Base-by-base conservation (phyloP, 1,140 invertebrate genomes). In the Drosophila albomicans region DNA sequence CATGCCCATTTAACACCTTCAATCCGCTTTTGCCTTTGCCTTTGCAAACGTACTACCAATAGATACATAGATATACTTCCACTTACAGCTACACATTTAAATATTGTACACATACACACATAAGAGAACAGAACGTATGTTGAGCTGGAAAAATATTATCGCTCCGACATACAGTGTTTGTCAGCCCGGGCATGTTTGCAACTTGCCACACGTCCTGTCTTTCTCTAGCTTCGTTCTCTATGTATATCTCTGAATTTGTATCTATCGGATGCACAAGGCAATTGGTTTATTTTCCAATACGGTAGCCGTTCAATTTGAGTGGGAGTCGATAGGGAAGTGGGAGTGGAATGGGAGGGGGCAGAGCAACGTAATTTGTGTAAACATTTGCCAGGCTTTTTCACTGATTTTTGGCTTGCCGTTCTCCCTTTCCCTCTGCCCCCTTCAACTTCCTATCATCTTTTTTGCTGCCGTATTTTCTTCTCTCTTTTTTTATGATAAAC, bases 1-100 rank as follows among this genome's bases (percentile, higher is more conserved):
- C 81, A 88, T 88, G 84, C 84, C 84, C 84, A 89, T 89, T 88
- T 88, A 88, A 88, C 84, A 88, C 84, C 84, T 88, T 88, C 84
- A 84, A 84, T 87, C 77, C 79, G 84, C 66, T 77, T 87, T 8
- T 86, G 76, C 79, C 56, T 63, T 68, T 66, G 57, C 57, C 48
- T 62, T 54, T 70, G 49, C 48, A 28, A 32, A 52, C 15, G 20
- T 13, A 43, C 32, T 38, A 25, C 41, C 56, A 71, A 68, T 76
- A 68, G 64, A 64, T 64, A 59, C 49, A 64, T 54, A 43, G 28
- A 62, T 35, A 52, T 32, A 13, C 5, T 43, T 43, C 54, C 41
- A 48, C 30, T 20, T 43, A 51, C 48, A 69, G 15, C n/a, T 45
- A 57, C 32, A 68, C 63, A 65, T 69, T 57, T 49, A 67, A 65